phyloP scores from a whole-genome alignment of 1,140 invertebrate genomes.

The Drosophila miranda region DNA sequence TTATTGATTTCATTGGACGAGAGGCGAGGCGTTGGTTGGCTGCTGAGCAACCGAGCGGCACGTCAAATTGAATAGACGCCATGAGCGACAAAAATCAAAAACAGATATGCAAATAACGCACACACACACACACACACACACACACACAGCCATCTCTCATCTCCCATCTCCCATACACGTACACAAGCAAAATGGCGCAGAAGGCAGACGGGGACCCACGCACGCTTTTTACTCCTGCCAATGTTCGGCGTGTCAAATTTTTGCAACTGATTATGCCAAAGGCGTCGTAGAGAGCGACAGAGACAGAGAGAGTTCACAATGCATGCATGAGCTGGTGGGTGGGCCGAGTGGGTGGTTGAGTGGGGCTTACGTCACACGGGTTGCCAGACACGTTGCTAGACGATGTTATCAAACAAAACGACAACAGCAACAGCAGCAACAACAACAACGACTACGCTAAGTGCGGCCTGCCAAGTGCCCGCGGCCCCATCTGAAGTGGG shows the following conservation, averaged over 20 bases:
- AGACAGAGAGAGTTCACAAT: slow-evolving; percentile 25
- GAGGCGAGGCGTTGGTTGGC: not conserved
- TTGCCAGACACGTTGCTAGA: slow-evolving; percentile 73
- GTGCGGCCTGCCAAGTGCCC: slow-evolving; percentile 65
- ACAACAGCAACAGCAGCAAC: slow-evolving; percentile 34
- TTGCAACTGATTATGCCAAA: slow-evolving; percentile 73
- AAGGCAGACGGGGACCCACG: slow-evolving; percentile 11
- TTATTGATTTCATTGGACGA: slow-evolving; percentile 74
- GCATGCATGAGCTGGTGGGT: slow-evolving; percentile 16
- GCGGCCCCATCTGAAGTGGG: slow-evolving; percentile 51
- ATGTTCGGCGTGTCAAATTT: slow-evolving; percentile 67
- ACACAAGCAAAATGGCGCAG: slow-evolving; percentile 32
- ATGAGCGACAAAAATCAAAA: slow-evolving; percentile 78
- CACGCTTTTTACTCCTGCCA: slow-evolving; percentile 33
- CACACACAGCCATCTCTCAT: not conserved
- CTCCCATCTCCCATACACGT: not conserved
- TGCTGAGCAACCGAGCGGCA: slow-evolving; percentile 42
- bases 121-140: slow-evolving; percentile 24
- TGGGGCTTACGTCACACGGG: slow-evolving; percentile 46
- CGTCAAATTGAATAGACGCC: slow-evolving; percentile 76
- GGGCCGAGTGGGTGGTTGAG: not conserved
- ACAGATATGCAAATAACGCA: slow-evolving; percentile 74
- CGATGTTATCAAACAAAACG: slow-evolving; percentile 76
- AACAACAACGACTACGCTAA: slow-evolving; percentile 32
- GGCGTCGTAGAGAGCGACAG: slow-evolving; percentile 11